phyloP scores from a whole-genome alignment of 2,797 vertebrate species.

The Octomys mimax region DNA sequence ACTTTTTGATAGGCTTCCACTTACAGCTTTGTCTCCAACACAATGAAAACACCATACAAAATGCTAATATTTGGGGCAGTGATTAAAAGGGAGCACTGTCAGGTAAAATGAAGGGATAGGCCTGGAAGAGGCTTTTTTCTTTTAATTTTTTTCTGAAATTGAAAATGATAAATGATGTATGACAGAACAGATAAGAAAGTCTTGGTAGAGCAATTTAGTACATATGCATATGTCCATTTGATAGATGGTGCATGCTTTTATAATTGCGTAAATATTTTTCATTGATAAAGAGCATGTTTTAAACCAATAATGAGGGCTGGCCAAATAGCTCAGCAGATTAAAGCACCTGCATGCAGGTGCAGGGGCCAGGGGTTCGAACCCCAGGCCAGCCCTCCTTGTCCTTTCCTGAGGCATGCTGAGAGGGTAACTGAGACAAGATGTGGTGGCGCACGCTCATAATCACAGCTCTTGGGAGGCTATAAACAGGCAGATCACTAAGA shows the following conservation, averaged over 20 bases:
- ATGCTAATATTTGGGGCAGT: background rate
- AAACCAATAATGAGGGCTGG: background rate
- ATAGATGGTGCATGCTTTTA: background rate
- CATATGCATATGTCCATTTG: background rate
- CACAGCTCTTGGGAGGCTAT: too few relatives aligned
- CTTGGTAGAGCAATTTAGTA: background rate
- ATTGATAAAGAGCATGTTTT: background rate
- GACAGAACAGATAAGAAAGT: background rate
- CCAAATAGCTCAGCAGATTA: too few relatives aligned
- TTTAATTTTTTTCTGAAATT: conserved; percentile 39
- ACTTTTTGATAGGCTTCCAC: background rate
- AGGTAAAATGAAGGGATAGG: background rate
- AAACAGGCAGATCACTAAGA: too few relatives aligned
- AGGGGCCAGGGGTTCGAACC: too few relatives aligned
- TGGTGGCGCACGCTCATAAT: too few relatives aligned
- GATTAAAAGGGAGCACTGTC: background rate
- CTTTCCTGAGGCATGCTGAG: too few relatives aligned
- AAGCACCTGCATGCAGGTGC: too few relatives aligned
- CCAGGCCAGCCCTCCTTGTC: too few relatives aligned
- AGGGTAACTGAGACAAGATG: too few relatives aligned
- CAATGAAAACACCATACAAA: background rate
- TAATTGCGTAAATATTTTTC: conserved; percentile 1
- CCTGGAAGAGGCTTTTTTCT: background rate
- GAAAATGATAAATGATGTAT: background rate
- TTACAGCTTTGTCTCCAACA: background rate